Evolutionary conservation across 2,888 invertebrate genomes (phyloP).

Genomic region (Lysandra bellargus): DNA sequence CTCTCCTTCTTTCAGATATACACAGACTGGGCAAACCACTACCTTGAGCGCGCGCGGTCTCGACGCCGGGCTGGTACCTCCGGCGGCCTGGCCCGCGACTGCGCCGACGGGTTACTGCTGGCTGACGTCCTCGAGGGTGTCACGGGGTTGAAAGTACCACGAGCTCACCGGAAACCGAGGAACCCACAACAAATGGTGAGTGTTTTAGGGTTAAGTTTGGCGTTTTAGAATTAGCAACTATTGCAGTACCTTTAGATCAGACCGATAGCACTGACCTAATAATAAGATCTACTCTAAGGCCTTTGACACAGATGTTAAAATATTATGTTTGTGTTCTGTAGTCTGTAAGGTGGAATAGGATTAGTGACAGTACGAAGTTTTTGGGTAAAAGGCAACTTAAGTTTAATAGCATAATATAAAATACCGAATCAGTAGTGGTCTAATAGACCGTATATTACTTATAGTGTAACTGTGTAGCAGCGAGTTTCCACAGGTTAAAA

Average conservation of each 20-base stretch:
- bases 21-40: slow-evolving; percentile 99
- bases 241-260: no score
- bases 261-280: no score
- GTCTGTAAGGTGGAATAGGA: neutral
- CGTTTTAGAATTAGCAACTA: neutral
- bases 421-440: neutral
- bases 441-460: neutral
- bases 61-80: slow-evolving; percentile 87
- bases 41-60: slow-evolving; percentile 94
- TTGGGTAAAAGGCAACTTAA: neutral
- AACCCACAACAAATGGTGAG: slow-evolving; percentile 96
- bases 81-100: slow-evolving; percentile 91
- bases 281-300: no score
- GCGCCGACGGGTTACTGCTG: slow-evolving; percentile 94
- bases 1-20: slow-evolving; percentile 87
- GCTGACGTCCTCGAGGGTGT: slow-evolving; percentile 97
- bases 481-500: neutral
- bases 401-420: neutral
- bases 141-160: slow-evolving; percentile 86
- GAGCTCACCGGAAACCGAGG: slow-evolving; percentile 89
- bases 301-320: no score
- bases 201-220: slow-evolving; percentile 42
- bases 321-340: no score
- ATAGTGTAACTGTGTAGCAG: neutral
- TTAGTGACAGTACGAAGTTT: no score